Evolutionary conservation across 2,797 vertebrate genomes (phyloP).

Genomic region (Arremon brunneinucha): DNA sequence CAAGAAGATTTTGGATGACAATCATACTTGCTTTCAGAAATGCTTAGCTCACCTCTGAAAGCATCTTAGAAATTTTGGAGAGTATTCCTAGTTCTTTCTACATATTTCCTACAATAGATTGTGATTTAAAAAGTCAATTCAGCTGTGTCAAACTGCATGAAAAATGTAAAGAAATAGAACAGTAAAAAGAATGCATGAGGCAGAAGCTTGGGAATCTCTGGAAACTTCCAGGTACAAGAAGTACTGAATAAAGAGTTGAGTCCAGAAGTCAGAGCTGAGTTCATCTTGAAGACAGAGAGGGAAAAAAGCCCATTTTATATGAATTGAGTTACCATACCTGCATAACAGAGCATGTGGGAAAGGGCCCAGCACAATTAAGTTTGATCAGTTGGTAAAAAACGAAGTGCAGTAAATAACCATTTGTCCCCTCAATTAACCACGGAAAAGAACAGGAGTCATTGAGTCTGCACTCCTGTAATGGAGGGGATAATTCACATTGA

Average conservation of each 20-base stretch:
- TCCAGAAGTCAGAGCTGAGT: background rate
- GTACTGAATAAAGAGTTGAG: background rate
- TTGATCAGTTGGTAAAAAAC: background rate
- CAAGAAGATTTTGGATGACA: background rate
- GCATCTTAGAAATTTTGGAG: background rate
- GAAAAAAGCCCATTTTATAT: background rate
- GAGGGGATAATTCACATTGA: background rate
- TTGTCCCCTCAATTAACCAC: background rate
- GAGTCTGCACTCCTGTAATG: background rate
- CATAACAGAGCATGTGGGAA: background rate
- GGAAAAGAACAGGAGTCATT: background rate
- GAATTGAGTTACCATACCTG: background rate
- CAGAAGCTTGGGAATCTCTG: background rate
- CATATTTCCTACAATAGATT: background rate
- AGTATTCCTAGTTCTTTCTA: background rate
- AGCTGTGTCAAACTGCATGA: background rate
- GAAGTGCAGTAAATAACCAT: background rate
- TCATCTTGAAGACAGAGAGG: background rate
- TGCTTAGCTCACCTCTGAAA: background rate
- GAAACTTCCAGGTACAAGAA: background rate
- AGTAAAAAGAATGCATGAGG: background rate
- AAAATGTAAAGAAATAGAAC: background rate
- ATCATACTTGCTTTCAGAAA: background rate
- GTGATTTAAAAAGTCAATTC: background rate
- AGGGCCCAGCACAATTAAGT: background rate